These are phyloP conservation scores for Manis pentadactyla DNA, from an alignment of 2,797 vertebrate species.

Conservation along the genomic window DNA sequence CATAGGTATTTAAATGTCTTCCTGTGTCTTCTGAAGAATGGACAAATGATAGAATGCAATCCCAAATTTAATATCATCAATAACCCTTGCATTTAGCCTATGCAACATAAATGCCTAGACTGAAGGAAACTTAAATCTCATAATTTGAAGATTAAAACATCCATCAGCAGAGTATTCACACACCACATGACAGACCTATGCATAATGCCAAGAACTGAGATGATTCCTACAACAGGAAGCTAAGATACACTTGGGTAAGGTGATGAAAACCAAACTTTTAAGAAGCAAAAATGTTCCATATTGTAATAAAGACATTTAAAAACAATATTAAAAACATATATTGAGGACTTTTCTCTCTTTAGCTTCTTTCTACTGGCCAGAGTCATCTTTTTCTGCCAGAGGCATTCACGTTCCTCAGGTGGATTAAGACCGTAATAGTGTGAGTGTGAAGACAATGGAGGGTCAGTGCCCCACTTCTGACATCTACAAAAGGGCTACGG, in stretches of 20 bases:
- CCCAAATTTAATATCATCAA: constrained; percentile 6
- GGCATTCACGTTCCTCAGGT: not conserved
- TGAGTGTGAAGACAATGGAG: not conserved
- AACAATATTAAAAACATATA: not conserved
- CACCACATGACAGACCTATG: not conserved
- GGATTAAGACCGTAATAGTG: not conserved
- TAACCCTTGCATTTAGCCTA: not conserved
- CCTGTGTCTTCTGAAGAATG: not conserved
- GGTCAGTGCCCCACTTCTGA: not conserved
- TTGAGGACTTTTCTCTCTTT: not conserved
- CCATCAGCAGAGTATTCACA: not conserved
- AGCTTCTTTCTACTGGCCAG: not conserved
- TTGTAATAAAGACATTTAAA: not conserved
- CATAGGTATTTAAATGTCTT: not conserved
- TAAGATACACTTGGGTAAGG: not conserved
- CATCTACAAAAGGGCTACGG: not conserved
- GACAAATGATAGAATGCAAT: not conserved
- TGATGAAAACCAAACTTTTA: not conserved
- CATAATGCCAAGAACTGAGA: not conserved
- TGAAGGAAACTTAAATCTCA: not conserved
- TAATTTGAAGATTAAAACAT: constrained; percentile 39
- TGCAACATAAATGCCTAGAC: not conserved
- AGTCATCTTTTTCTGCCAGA: not conserved
- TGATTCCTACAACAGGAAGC: not conserved
- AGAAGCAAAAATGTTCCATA: not conserved